Percentiles rank a stretch among this genome's conserved stretches.
Conservation (phyloP, 2,797 vertebrate genomes). For the Strix occidentalis region DNA sequence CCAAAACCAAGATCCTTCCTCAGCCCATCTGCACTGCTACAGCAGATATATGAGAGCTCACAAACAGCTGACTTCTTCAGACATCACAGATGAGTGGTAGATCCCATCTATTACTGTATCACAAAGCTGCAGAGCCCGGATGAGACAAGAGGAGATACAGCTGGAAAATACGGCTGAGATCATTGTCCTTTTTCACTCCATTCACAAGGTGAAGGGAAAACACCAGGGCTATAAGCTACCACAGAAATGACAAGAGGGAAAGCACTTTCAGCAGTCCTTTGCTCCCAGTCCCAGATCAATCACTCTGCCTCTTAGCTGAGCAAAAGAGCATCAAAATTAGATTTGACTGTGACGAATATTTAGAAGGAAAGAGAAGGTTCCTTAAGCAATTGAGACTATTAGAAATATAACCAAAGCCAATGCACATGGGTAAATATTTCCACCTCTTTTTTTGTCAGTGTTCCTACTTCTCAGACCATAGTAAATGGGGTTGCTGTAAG, state of each 20-base stretch:
- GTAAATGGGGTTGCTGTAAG: neutral
- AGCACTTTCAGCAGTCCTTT: neutral
- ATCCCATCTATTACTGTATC: neutral
- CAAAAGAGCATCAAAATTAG: slow-evolving; percentile 45
- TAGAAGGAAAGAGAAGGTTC: slow-evolving; percentile 5
- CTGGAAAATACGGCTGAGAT: neutral
- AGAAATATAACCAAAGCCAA: slow-evolving; percentile 14
- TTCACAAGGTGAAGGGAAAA: neutral
- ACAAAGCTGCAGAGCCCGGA: neutral
- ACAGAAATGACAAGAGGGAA: neutral
- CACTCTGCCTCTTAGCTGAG: neutral
- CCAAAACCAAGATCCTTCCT: neutral
- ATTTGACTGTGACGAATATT: slow-evolving; percentile 4
- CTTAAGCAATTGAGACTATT: slow-evolving; percentile 1
- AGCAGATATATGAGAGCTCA: neutral
- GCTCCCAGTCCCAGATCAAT: slow-evolving; percentile 23
- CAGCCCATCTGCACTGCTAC: neutral
- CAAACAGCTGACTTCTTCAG: neutral
- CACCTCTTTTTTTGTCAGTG: neutral
- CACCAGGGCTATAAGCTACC: neutral
- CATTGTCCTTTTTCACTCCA: neutral
- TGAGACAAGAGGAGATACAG: neutral
- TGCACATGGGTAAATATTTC: neutral
- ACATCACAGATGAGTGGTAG: neutral
- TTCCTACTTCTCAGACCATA: neutral